Conservation (phyloP, 2,113 vertebrate genomes). For the Circaetus gallicus region DNA sequence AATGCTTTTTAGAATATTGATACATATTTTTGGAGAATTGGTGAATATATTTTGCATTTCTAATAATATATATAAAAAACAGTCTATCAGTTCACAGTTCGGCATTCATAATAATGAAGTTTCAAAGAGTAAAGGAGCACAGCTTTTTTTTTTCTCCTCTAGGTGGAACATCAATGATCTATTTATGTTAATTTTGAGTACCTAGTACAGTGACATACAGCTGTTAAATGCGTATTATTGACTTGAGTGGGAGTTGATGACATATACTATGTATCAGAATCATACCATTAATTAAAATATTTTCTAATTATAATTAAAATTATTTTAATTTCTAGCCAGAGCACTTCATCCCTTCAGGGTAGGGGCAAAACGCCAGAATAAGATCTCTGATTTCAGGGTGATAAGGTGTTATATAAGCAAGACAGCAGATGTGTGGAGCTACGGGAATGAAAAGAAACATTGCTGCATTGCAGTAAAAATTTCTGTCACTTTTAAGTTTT, state of each 20-base stretch:
- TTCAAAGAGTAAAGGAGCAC: not conserved
- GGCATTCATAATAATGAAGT: not conserved
- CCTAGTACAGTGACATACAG: not conserved
- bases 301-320: not conserved
- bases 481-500: not conserved
- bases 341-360: not conserved
- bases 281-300: not conserved
- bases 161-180: not conserved
- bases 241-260: not conserved
- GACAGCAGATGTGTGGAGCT: not conserved
- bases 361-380: not conserved
- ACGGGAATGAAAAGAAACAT: not conserved
- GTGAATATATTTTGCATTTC: not conserved
- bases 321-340: not conserved
- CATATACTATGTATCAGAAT: not conserved
- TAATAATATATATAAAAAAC: not conserved
- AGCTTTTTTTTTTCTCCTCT: not conserved
- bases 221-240: not conserved
- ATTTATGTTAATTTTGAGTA: not conserved
- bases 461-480: constrained; percentile 23
- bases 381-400: not conserved
- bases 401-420: not conserved
- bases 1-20: not conserved
- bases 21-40: not conserved
- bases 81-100: not conserved